Conservation (phyloP, 2,888 invertebrate genomes). For the Nomada fabriciana region DNA sequence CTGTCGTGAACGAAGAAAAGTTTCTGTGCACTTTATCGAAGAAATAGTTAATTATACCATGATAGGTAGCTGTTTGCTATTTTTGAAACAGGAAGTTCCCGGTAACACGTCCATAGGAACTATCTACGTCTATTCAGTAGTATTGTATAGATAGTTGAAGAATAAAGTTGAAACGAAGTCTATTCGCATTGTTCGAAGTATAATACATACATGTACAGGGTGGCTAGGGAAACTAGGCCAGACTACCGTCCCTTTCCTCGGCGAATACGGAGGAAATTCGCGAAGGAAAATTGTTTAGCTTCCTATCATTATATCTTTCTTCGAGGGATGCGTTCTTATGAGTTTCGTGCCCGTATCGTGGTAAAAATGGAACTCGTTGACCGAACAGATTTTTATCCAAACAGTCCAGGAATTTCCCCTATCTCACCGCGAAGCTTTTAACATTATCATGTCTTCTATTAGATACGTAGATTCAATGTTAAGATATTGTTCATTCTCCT, state of each 20-base stretch:
- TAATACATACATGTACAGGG: background rate
- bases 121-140: background rate
- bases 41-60: background rate
- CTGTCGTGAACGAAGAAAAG: background rate
- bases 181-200: slow-evolving; percentile 29
- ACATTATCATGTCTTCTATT: too few relatives aligned
- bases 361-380: background rate
- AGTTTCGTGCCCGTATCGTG: background rate
- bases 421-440: background rate
- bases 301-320: slow-evolving; percentile 13
- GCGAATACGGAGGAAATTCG: slow-evolving; percentile 30
- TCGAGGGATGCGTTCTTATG: background rate
- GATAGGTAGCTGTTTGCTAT: too few relatives aligned
- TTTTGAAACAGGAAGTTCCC: background rate
- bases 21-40: background rate
- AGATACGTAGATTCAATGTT: too few relatives aligned
- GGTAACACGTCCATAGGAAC: background rate
- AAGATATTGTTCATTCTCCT: background rate
- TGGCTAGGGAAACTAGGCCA: slow-evolving; percentile 26
- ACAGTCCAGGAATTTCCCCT: background rate
- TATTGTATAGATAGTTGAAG: background rate
- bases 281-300: slow-evolving; percentile 16
- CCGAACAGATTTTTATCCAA: background rate
- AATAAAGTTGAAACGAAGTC: slow-evolving; percentile 24
- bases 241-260: slow-evolving; percentile 13